Base-by-base conservation (phyloP, 2,888 invertebrate genomes). In the Hirtodrosophila alboralis region DNA sequence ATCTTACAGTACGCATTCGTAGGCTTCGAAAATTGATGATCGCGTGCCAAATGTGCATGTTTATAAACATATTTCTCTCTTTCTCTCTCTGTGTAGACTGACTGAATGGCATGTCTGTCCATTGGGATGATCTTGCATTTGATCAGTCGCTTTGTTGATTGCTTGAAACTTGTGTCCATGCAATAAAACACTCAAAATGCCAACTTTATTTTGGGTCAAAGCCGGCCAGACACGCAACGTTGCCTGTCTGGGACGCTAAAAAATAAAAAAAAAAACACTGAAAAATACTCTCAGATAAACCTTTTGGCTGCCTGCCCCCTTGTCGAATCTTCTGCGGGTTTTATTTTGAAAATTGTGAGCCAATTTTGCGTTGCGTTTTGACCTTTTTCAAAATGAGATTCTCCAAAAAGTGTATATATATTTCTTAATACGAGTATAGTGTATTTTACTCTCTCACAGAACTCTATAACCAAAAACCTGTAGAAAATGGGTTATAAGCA, bases 181-280 rank as follows among this genome's bases (percentile, higher is more conserved):
- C 83, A 83, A 83, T 83, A 83, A 83, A 83, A 83, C 84, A 86
- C 86, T 84, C 81, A 85, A 84, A 81, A 80, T 86, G 83, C 84
- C 86, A 83, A 83, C 80, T 86, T 86, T 86, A 86, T 84, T 83
- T 83, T 84, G 78, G 86, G 84, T 85, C 83, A 86, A 80, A 86
- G 81, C 75, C 64, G 77, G 28, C 67, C 86, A 84, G 73, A 77
- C 83, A 83, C 84, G 83, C 83, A 86, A 81, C 77, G 76, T 83
- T 76, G 85, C 83, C 76, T 79, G 78, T 49, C 38, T 54, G 48
- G n/a, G 49, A 58, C 48, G 27, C 57, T 49, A 40, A 66, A 63
- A 54, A 40, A 18, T 18, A 18, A 18, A 63, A 54, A 40, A 18
- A 3, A 18, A 18, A 18, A 18, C 33, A 54, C 33, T 47, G 45